A percentile compares a stretch with the other conserved stretches of the same genome.
Evolutionary conservation across 2,113 vertebrate genomes (phyloP).

Genomic region (Poeciliopsis turrubarensis): DNA sequence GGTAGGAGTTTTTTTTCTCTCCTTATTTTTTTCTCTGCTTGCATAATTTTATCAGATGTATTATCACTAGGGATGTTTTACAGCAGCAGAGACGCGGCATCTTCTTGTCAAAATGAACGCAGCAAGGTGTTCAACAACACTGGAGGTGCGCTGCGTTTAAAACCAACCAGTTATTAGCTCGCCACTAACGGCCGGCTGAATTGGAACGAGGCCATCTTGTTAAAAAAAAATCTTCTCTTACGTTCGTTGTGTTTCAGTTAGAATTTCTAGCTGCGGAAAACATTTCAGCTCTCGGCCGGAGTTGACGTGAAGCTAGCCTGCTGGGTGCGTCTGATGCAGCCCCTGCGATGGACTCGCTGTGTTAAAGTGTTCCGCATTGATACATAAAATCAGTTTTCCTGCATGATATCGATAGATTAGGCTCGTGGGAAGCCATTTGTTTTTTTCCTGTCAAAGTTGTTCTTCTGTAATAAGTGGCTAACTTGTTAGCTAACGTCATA

Average conservation of each 20-base stretch:
- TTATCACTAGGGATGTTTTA: conserved; percentile 31
- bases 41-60: neutral
- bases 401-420: conserved; percentile 2
- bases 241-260: neutral
- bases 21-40: neutral
- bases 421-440: conserved; percentile 2
- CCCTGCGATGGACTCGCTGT: conserved; percentile 60
- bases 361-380: conserved; percentile 44
- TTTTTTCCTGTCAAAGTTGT: neutral
- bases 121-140: conserved; percentile 70
- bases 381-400: neutral
- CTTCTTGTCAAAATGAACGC: conserved; percentile 71
- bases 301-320: conserved; percentile 65
- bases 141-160: conserved; percentile 62
- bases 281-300: conserved; percentile 27
- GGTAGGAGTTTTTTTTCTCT: neutral
- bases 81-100: conserved; percentile 51
- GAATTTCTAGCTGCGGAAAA: conserved; percentile 18
- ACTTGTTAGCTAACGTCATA: conserved; percentile 65
- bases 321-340: conserved; percentile 65
- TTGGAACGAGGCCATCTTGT: conserved; percentile 25
- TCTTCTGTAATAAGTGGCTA: conserved; percentile 51
- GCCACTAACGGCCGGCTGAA: conserved; percentile 33
- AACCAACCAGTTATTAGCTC: conserved; percentile 38
- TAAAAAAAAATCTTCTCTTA: neutral